Conservation (phyloP, 2,797 vertebrate species). For the Rhinogobio ventralis region DNA sequence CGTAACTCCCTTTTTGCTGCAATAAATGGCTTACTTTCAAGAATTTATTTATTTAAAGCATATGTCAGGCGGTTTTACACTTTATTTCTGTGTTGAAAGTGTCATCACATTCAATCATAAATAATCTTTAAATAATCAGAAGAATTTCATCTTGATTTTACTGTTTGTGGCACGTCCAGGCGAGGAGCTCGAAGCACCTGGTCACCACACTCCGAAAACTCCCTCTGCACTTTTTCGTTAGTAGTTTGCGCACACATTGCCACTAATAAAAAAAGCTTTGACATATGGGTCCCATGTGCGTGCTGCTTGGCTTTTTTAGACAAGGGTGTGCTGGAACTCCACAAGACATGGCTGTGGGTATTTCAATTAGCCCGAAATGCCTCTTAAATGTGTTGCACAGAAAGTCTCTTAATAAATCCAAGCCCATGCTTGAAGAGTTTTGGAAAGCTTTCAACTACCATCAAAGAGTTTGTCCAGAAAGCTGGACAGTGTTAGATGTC, state of each 20-base stretch:
- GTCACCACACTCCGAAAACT: conserved; percentile 49
- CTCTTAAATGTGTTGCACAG: conserved; percentile 58
- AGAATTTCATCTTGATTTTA: conserved; percentile 28
- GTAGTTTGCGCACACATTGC: conserved; percentile 57
- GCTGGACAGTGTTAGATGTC: conserved; percentile 19
- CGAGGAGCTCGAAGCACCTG: conserved; percentile 56
- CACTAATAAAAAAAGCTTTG: conserved; percentile 81
- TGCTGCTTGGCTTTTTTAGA: conserved; percentile 56
- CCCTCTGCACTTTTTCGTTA: conserved; percentile 39
- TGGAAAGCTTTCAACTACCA: conserved; percentile 24
- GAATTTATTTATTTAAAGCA: neutral
- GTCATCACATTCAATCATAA: neutral
- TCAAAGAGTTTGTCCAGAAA: conserved; percentile 46
- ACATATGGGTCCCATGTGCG: conserved; percentile 85
- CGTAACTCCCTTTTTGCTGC: conserved; percentile 9
- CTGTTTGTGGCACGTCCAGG: conserved; percentile 7
- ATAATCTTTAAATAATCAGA: conserved; percentile 25
- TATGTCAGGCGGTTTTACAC: conserved; percentile 14
- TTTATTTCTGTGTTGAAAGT: conserved; percentile 9
- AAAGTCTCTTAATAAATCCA: conserved; percentile 49
- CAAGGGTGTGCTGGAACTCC: conserved; percentile 47
- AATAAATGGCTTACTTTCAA: neutral
- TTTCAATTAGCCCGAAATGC: conserved; percentile 80
- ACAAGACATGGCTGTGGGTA: conserved; percentile 82
- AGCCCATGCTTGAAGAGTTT: conserved; percentile 19